Evolutionary conservation across 2,888 invertebrate genomes (phyloP), one percentile per base, ranked within the genome.

Genomic region (Spicauda simplicius): DNA sequence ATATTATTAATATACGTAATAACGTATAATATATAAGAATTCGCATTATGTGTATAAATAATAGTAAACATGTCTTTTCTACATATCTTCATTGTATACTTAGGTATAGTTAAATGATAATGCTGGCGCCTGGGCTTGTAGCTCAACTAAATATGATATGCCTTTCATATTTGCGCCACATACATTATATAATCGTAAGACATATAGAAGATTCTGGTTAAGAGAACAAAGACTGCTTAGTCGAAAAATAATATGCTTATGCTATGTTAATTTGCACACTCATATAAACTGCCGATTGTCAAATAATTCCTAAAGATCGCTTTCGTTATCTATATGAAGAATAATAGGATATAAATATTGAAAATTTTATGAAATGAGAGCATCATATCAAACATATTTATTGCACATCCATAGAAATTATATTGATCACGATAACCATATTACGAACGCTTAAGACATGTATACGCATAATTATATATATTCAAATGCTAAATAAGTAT

Each of bases 141-240:
- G 41, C 41, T 14, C 2, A 41, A 41, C 12, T n/a, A n/a, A 41
- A 14, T 41, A 14, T n/a, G n/a, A n/a, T 41, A 41, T 41, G 33
- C 33, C 8, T 33, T 1, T 6, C 8, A 33, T 33, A 33, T 33
- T 10, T 8, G 8, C 4, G 33, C 41, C 14, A 41, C 10, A 14
- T 41, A 41, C 25, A 25, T 25, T 25, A 25, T 25, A 25, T 25
- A 14, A 41, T 14, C 1, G 14, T 41, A 12, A 11, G 3, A 41
- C 14, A 41, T 41, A 2, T 41, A 41, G 14, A 41, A 14, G 14
- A 41, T 41, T 41, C 14, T 41, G 41, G 41, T 41, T 41, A 41
- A 14, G 30, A 55, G 30, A 30, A 30, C n/a, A n/a, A 55, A 55
- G 55, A 55, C 55, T 55, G 55, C 11, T 55, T 55, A 30, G 25